Conservation (phyloP, 2,113 vertebrate species). For the Gorsachius goisagi region DNA sequence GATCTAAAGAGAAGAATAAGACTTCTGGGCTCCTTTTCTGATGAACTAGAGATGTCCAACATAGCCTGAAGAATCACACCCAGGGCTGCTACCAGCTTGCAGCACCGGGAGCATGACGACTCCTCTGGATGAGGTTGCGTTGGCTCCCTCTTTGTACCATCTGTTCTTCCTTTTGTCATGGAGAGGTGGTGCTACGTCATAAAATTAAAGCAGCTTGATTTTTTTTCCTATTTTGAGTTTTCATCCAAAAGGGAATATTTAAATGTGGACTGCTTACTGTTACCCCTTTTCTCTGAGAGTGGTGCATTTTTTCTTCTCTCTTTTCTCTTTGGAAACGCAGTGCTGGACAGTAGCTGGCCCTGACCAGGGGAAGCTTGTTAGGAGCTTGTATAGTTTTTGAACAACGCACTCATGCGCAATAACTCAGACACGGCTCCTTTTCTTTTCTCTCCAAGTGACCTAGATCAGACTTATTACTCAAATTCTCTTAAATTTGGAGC, state of each 20-base stretch:
- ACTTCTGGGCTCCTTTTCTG: neutral
- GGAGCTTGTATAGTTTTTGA: neutral
- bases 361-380: neutral
- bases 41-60: neutral
- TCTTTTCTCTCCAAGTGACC: neutral
- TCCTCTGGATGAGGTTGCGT: neutral
- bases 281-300: neutral
- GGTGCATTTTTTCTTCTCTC: neutral
- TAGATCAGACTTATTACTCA: neutral
- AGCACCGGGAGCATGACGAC: neutral
- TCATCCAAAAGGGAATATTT: neutral
- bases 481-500: neutral
- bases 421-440: neutral
- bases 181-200: neutral
- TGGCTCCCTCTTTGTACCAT: neutral
- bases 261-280: neutral
- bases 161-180: neutral
- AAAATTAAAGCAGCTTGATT: neutral
- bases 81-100: neutral
- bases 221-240: neutral
- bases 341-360: neutral
- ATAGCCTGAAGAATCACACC: neutral
- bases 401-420: rapidly evolving
- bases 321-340: neutral
- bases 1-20: neutral